Evolutionary conservation across 2,113 vertebrate species (phyloP), one percentile per base, ranked within the genome.

Genomic region (Mesitornis unicolor): DNA sequence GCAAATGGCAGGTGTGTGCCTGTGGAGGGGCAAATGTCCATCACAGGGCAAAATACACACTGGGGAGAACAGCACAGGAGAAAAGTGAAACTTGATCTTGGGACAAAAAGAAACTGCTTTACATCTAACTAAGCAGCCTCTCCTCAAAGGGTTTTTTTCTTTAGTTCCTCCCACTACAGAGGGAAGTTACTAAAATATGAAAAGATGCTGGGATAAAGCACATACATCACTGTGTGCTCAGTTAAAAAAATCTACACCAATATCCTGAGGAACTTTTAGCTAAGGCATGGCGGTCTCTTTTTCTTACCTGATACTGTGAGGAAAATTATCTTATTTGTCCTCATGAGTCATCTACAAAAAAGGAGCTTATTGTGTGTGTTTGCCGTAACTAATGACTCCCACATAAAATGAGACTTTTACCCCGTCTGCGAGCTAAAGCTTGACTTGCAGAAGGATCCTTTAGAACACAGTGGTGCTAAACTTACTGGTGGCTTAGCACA

Each of bases 271-370:
- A 79, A 84, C 53, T 91, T 81, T 26, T 14, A 76, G 47, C 42
- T 73, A 79, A 73, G 35, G 26, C 54, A 74, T 54, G 47, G 71
- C 63, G 88, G 4, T 93, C 54, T 89, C 33, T 81, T 93, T 63
- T 57, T 79, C 87, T 79, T 74, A 83, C 63, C 71, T 92, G 70
- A 48, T 77, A 59, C 63, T 87, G 75, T 80, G 54, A 94, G 68
- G 54, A 90, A 94, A 94, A 81, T 26, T 4, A n/a, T 85, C 59
- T 74, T 87, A 54, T 86, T 93, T 93, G 80, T 91, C 75, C 78
- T 87, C 75, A 67, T 51, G 53, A 79, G 35, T 67, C 59, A 93
- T 67, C 60, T 63, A 75, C 51, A 69, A 54, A 84, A 92, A 83
- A 79, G 20, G 45, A 91, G 29, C 63, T 70, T 67, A 69, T 54